Evolutionary conservation across 2,888 invertebrate genomes (phyloP), one percentile per base, ranked within the genome.

Genomic region (Lasioglossum zephyrum): DNA sequence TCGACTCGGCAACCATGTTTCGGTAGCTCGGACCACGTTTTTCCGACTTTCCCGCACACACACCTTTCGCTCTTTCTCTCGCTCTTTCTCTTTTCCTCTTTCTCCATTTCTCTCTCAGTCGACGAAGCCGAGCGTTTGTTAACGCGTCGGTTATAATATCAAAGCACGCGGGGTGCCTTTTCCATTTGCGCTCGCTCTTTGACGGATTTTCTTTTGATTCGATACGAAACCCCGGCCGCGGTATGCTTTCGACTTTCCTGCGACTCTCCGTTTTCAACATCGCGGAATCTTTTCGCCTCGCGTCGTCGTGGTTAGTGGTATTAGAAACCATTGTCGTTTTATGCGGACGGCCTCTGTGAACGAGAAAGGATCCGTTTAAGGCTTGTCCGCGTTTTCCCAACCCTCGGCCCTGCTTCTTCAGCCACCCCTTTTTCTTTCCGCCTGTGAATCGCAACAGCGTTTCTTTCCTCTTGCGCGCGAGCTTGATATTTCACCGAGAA

Each of bases 161-260:
- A 94, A 94, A 94, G 93, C 91, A 85, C 88, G 44, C 75, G 44
- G 77, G 70, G 74, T 77, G 66, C 81, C 84, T 87, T 87, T 92
- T 93, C 92, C 93, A 92, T 94, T 93, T 93, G 91, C 92, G 89
- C 91, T 85, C 91, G 91, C 92, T 92, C 93, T 94, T 94, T 94
- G 94, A 94, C 93, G 93, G 92, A 93, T 93, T 94, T 91, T 93
- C 93, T 94, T 94, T 94, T 93, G 92, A 93, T 93, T 93, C 92
- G 92, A 93, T 92, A 91, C 90, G 85, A 82, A 77, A 73, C 80
- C 60, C 63, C 41, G 26, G 36, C 70, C 2, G 78, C 2, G 78
- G 57, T 57, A 63, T 79, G 74, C 77, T 87, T 84, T 82, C 80
- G 74, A 75, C 86, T 84, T 79, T 69, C 81, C 63, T 26, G 39